These are phyloP conservation scores for Metallyticus violacea DNA, from an alignment of 2,888 invertebrate species.

Conservation along the genomic window DNA sequence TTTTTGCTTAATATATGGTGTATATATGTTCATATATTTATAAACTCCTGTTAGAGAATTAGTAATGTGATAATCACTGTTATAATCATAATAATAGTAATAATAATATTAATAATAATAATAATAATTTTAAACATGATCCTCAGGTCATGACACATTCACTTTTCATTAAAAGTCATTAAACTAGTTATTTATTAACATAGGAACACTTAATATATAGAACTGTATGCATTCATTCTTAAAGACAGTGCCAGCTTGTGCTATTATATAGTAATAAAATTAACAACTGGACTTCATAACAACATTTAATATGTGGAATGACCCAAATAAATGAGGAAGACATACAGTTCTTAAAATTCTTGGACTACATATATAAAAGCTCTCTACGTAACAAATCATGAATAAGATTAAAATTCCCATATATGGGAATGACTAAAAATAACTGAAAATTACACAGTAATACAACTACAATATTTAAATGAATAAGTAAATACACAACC, in stretches of 20 bases:
- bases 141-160: constrained; percentile 31
- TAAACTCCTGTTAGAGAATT: constrained; percentile 16
- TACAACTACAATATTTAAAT: constrained; percentile 32
- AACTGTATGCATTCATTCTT: constrained; percentile 31
- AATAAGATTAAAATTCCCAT: constrained; percentile 21
- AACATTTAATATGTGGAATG: constrained; percentile 15
- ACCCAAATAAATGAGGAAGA: constrained; percentile 32
- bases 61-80: constrained; percentile 18
- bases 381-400: constrained; percentile 33
- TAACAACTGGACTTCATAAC: background rate
- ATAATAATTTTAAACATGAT: constrained; percentile 29
- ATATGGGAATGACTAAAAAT: constrained; percentile 29
- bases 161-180: constrained; percentile 24
- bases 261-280: background rate
- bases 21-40: constrained; percentile 16
- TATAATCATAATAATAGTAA: background rate
- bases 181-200: constrained; percentile 27
- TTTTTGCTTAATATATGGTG: constrained; percentile 16
- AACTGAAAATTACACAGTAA: constrained; percentile 31
- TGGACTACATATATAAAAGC: constrained; percentile 33
- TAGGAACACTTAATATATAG: constrained; percentile 34
- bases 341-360: constrained; percentile 32
- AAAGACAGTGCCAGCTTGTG: background rate
- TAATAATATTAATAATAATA: background rate
- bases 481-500: constrained; percentile 32